phyloP scores from a whole-genome alignment of 2,888 invertebrate genomes.

The Chesias legatella region DNA sequence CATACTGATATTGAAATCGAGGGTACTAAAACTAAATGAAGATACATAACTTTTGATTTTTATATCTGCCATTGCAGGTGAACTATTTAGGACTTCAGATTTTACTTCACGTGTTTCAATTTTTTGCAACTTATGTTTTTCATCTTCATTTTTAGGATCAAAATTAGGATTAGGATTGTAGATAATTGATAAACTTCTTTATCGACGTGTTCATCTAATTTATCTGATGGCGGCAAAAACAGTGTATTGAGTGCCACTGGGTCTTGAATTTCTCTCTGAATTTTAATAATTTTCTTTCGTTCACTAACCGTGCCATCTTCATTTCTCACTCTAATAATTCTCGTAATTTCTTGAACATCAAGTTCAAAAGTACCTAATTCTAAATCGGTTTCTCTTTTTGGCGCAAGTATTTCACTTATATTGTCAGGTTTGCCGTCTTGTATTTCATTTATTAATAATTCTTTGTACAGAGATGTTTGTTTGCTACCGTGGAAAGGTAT shows the following conservation, averaged over 20 bases:
- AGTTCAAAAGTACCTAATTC: constrained; percentile 38
- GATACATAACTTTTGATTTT: constrained; percentile 7
- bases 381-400: constrained; percentile 20
- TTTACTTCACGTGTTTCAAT: not conserved
- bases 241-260: constrained; percentile 11
- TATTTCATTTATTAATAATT: constrained; percentile 16
- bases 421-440: constrained; percentile 2
- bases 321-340: constrained; percentile 37
- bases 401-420: too few relatives aligned
- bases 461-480: not conserved
- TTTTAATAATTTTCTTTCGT: constrained; percentile 39
- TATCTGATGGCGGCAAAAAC: not conserved
- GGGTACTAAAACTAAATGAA: constrained; percentile 1
- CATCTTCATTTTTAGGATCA: constrained; percentile 3
- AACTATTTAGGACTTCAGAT: constrained; percentile 2
- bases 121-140: not conserved
- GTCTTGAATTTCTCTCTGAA: constrained; percentile 33
- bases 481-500: not conserved
- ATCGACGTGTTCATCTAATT: not conserved
- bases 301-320: constrained; percentile 42
- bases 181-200: not conserved
- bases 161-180: not conserved
- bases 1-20: not conserved
- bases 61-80: not conserved
- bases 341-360: constrained; percentile 41